Evolutionary conservation across 2,888 invertebrate genomes (phyloP), one percentile per base, ranked within the genome.

Genomic region (Allygus modestus): DNA sequence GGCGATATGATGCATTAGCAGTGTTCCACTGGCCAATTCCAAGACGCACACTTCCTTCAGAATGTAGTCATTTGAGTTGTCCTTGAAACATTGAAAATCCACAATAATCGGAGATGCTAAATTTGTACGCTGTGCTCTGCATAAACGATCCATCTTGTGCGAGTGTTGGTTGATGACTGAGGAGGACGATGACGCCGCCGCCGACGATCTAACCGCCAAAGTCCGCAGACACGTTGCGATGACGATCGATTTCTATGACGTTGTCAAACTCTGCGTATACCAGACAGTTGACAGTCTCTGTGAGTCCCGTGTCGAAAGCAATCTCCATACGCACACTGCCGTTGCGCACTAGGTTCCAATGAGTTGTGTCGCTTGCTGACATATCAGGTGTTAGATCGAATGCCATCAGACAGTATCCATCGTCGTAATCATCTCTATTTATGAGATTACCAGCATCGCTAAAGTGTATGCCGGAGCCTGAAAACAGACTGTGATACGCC

Each of bases 181-280:
- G n/a, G n/a, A n/a, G n/a, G n/a, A n/a, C n/a, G n/a, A n/a, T n/a
- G n/a, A n/a, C n/a, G n/a, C n/a, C n/a, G n/a, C n/a, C n/a, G n/a
- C n/a, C n/a, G n/a, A n/a, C 5, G 1, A 12, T 79, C 71, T 85
- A 86, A n/a, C 81, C 81, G 79, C 65, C 77, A 73, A 51, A 88
- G 79, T 87, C 87, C 11, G 84, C 84, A 23, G 85, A 85, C 9
- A 88, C 84, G 75, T 87, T 86, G 9, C 88, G 83, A 0, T 86
- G 77, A 41, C 87, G 77, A 69, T 88, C 88, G 11, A 89, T 88
- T 84, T 89, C 88, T 17, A 89, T 84, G 15, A 89, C 69, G 84
- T 88, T 89, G 58, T 89, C 88, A 71, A 87, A 89, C 82, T 89
- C 89, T 0, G 88, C 87, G 75, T 88, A 88, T 1, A 88, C 71